Conservation (phyloP, 2,113 vertebrate species). For the Myotis yumanensis region DNA sequence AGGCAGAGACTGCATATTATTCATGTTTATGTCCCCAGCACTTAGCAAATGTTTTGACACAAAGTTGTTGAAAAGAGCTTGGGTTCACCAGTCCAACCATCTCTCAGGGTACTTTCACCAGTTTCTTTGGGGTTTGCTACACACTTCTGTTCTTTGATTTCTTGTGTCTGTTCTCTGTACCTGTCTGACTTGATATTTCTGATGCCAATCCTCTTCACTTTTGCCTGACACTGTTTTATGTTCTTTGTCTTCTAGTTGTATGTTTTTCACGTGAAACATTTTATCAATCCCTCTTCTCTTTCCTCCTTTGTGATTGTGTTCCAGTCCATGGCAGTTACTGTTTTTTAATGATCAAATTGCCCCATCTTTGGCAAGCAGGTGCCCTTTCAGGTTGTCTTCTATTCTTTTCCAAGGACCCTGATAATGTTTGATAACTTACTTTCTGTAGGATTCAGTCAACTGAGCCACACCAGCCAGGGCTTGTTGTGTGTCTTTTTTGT, state of each 20-base stretch:
- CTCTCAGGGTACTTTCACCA: background rate
- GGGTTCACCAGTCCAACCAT: background rate
- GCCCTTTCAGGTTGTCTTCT: background rate
- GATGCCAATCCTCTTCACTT: background rate
- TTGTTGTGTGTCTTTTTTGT: background rate
- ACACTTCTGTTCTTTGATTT: background rate
- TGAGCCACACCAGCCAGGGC: no score
- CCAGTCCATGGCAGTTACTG: background rate
- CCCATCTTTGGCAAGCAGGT: background rate
- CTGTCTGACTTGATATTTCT: background rate
- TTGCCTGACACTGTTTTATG: background rate
- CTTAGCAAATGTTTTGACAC: background rate
- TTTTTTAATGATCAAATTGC: background rate
- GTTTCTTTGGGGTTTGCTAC: background rate
- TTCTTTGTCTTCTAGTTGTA: background rate
- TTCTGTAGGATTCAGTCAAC: background rate
- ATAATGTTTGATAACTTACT: background rate
- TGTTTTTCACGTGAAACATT: background rate
- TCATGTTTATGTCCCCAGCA: background rate
- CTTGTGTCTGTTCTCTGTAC: background rate
- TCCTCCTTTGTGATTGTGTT: background rate
- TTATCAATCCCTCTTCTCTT: background rate
- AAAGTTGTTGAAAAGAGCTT: background rate
- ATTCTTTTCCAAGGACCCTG: background rate
- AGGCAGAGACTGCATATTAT: background rate